Conservation (phyloP, 2,888 invertebrate genomes). For the Luperina nickerlii region DNA sequence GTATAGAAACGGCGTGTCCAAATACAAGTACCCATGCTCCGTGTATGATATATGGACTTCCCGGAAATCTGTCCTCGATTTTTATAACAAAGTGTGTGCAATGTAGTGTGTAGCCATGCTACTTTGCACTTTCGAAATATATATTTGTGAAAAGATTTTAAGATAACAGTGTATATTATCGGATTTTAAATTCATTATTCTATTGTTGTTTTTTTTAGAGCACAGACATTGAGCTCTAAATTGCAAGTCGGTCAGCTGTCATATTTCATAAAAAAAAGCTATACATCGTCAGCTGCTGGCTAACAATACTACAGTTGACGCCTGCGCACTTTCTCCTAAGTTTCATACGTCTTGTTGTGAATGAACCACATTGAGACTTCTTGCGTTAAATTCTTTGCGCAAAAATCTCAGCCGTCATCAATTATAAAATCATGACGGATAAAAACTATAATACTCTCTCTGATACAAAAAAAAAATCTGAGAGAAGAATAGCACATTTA, state of each 20-base stretch:
- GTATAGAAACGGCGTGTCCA: conserved; percentile 50
- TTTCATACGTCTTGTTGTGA: not conserved
- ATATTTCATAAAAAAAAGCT: not conserved
- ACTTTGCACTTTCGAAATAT: conserved; percentile 26
- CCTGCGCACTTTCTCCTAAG: not conserved
- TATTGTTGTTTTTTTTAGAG: not conserved
- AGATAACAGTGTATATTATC: not conserved
- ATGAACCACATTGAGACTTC: conserved; percentile 8
- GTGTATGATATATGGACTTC: conserved; percentile 56
- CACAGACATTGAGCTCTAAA: not conserved
- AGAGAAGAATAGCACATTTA: no score
- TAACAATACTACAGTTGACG: conserved; percentile 1
- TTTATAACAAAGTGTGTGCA: conserved; percentile 46
- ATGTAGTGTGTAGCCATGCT: conserved; percentile 1
- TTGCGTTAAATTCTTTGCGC: conserved; percentile 14
- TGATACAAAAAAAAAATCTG: no score
- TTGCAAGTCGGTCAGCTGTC: conserved; percentile 16
- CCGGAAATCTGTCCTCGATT: conserved; percentile 62
- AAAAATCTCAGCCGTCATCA: not conserved
- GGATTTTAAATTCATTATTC: not conserved
- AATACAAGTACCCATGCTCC: conserved; percentile 55
- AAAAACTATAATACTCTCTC: no score
- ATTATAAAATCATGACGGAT: not conserved
- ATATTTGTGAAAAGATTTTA: conserved; percentile 9
- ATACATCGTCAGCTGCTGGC: not conserved